Base-by-base conservation (phyloP, 2,888 invertebrate species). In the Anticlea derivata region DNA sequence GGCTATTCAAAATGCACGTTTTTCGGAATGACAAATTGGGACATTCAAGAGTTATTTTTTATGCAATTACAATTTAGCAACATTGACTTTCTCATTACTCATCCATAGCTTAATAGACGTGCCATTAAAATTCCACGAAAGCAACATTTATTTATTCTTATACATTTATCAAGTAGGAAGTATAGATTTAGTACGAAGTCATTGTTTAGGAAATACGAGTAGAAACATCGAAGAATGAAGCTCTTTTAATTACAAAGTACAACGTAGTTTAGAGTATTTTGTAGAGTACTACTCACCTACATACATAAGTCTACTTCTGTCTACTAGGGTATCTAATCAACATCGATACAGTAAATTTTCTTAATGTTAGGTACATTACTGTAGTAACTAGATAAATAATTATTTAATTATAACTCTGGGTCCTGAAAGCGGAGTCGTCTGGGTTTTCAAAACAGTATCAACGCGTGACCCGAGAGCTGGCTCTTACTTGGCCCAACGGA, bases 81-180 rank as follows among this genome's bases (percentile, higher is more conserved):
- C 46, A 44, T 31, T 35, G 7, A 41, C 48, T 54, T 51, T 58
- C 54, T 49, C 50, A 38, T 49, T 48, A 43, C 35, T 44, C 17
- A 41, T 35, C 17, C 17, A 13, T 41, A 38, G 40, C 27, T 34
- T 48, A 46, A 13, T 44, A 46, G 27, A 34, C 13, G 10, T 46
- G 29, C 50, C 33, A 57, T 55, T 55, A 58, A 50, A 58, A 50
- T 53, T 35, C 50, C 50, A 35, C 33, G 8, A 37, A 29, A 34
- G 33, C 45, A 43, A 33, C 29, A 50, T 50, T 30, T 10, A 37
- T 33, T 22, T 44, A 11, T 49, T 50, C 26, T 50, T 50, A 51
- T 40, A 35, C 31, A 43, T 37, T 37, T 34, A 10, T 37, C 20
- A 39, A 39, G 12, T 31, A 31, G 10, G 37, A 20, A 26, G 33